Evolutionary conservation across 2,113 vertebrate species (phyloP).

Genomic region (Brachirus orientalis): DNA sequence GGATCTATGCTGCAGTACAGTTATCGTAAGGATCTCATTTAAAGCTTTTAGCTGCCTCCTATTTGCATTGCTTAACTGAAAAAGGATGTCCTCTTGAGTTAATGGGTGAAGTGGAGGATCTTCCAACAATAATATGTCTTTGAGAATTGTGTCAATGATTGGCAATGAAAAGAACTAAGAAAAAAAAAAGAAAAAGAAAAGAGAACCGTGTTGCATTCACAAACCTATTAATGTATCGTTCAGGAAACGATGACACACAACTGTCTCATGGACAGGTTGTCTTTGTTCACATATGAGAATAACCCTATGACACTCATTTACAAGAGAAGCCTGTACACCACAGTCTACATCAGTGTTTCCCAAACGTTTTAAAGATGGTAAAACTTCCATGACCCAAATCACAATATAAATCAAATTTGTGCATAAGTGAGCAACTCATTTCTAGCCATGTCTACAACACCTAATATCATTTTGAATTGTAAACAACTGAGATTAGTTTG

Average conservation of each 20-base stretch:
- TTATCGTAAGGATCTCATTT: constrained; percentile 49
- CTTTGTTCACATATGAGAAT: neutral
- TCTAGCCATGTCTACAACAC: too few species aligned
- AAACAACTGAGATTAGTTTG: too few species aligned
- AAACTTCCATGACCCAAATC: too few species aligned
- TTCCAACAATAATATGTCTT: constrained; percentile 53
- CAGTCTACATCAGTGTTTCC: neutral
- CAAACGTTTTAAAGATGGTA: too few species aligned
- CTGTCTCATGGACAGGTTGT: constrained; percentile 16
- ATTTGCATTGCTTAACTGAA: constrained; percentile 54
- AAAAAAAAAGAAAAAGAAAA: constrained; percentile 4
- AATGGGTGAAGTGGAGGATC: constrained; percentile 74
- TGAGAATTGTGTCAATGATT: constrained; percentile 79
- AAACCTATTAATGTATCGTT: constrained; percentile 21
- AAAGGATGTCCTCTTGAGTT: constrained; percentile 75
- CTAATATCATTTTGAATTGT: too few species aligned
- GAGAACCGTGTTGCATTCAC: constrained; percentile 22
- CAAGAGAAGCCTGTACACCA: neutral
- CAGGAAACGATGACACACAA: constrained; percentile 33
- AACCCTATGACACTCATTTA: neutral
- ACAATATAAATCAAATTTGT: too few species aligned
- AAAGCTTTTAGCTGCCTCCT: constrained; percentile 60
- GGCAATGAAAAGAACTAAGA: constrained; percentile 8
- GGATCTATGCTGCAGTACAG: neutral
- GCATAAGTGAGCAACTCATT: too few species aligned